These are phyloP conservation scores for Trissolcus japonicus DNA, from an alignment of 2,888 invertebrate species.

Conservation along the genomic window DNA sequence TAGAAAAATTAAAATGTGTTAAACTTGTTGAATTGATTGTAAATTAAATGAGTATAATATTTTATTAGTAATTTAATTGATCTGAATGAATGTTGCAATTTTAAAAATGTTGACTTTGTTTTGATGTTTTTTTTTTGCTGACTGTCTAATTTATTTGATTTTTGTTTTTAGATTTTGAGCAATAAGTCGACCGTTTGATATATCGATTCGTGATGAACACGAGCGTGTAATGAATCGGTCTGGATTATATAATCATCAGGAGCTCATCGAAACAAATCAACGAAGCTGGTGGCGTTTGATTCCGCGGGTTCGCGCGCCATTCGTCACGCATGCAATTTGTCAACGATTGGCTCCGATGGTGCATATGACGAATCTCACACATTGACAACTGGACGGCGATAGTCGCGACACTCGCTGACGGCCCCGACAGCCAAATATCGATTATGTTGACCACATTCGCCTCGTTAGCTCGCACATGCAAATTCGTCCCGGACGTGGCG, in stretches of 20 bases:
- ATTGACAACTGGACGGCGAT: constrained; percentile 64
- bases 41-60: too few relatives aligned
- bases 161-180: constrained; percentile 3
- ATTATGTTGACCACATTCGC: constrained; percentile 61
- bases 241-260: constrained; percentile 29
- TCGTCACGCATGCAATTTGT: constrained; percentile 64
- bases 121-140: too few relatives aligned
- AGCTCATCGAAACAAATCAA: constrained; percentile 24
- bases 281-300: constrained; percentile 24
- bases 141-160: too few relatives aligned
- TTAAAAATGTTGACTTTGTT: too few relatives aligned
- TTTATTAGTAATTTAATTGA: too few relatives aligned
- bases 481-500: constrained; percentile 39
- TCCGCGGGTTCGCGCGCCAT: constrained; percentile 27
- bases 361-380: constrained; percentile 67
- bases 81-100: too few relatives aligned
- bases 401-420: constrained; percentile 63
- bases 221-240: constrained; percentile 15
- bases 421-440: constrained; percentile 58
- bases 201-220: constrained; percentile 4
- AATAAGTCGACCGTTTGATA: neutral
- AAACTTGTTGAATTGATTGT: neutral
- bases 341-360: constrained; percentile 64
- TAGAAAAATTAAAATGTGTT: neutral
- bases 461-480: constrained; percentile 57